These are phyloP conservation scores for Ctenosaura bakeri DNA, from an alignment of 2,797 vertebrate species.

Conservation along the genomic window DNA sequence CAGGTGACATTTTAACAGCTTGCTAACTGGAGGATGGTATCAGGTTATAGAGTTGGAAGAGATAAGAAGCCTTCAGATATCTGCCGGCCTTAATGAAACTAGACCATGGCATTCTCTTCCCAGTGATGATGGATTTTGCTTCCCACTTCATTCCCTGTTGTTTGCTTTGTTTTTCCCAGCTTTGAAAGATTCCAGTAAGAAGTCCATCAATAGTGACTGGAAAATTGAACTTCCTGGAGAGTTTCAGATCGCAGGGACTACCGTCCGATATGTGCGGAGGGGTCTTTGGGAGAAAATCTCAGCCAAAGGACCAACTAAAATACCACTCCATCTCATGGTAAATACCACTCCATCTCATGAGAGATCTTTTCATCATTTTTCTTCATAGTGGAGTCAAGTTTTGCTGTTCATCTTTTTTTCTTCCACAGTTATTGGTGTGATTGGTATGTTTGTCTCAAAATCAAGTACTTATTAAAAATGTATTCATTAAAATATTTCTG, in stretches of 20 bases:
- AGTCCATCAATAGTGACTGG: slow-evolving; percentile 98
- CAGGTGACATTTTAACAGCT: neutral
- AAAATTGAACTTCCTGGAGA: slow-evolving; percentile 98
- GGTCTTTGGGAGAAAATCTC: slow-evolving; percentile 99
- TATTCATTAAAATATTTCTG: neutral
- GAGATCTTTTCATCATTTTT: slow-evolving; percentile 65
- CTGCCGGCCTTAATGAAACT: neutral
- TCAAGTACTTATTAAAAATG: too few species aligned
- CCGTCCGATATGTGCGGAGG: slow-evolving; percentile 93
- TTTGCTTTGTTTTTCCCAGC: slow-evolving; percentile 82
- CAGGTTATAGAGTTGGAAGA: neutral
- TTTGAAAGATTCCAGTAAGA: slow-evolving; percentile 92
- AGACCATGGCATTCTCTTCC: neutral
- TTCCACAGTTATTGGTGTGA: neutral
- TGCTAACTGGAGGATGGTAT: neutral
- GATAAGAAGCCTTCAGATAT: neutral
- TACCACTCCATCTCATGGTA: slow-evolving; percentile 96
- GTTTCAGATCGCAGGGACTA: slow-evolving; percentile 96
- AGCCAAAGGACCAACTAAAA: slow-evolving; percentile 95
- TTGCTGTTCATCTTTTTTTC: slow-evolving; percentile 45
- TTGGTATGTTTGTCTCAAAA: neutral
- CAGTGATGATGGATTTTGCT: neutral
- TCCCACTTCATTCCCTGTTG: slow-evolving; percentile 19
- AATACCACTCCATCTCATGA: slow-evolving; percentile 89
- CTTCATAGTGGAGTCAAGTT: slow-evolving; percentile 50